phyloP scores from a whole-genome alignment of 2,797 vertebrate species.

The Semaprochilodus insignis region DNA sequence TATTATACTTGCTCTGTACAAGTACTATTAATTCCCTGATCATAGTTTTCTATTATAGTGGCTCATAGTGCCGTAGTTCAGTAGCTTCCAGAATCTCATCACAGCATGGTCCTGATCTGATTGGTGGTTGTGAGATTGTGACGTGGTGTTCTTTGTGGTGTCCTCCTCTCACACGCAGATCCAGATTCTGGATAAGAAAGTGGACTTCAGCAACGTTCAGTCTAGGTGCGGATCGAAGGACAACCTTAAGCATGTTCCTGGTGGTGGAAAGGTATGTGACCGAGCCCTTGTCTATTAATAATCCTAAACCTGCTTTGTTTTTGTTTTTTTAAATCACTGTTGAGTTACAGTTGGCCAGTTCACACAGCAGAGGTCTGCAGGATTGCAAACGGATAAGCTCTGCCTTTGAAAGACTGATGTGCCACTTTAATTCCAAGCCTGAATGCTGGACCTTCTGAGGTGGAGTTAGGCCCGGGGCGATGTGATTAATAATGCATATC shows the following conservation, averaged over 20 bases:
- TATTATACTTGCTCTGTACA: too few species aligned
- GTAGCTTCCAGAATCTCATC: conserved; percentile 17
- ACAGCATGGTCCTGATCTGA: conserved; percentile 23
- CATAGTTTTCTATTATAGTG: not conserved
- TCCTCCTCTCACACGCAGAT: conserved; percentile 74
- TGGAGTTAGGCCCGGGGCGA: not conserved
- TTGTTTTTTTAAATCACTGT: not conserved
- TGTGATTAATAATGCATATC: too few species aligned
- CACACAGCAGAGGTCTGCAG: not conserved
- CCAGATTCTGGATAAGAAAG: conserved; percentile 89
- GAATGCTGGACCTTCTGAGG: not conserved
- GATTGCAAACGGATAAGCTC: not conserved
- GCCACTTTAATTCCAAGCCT: not conserved
- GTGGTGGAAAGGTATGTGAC: conserved; percentile 92
- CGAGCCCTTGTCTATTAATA: too few species aligned
- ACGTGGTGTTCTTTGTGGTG: not conserved
- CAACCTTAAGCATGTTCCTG: conserved; percentile 92
- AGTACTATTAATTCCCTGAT: not conserved
- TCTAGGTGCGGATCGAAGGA: conserved; percentile 93
- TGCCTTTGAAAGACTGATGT: conserved; percentile 12
- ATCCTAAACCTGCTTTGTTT: not conserved
- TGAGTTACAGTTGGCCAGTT: not conserved
- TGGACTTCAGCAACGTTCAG: conserved; percentile 89
- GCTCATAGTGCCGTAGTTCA: not conserved
- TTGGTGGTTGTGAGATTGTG: not conserved